phyloP scores from a whole-genome alignment of 1,140 invertebrate genomes.

The Drusus annulatus region DNA sequence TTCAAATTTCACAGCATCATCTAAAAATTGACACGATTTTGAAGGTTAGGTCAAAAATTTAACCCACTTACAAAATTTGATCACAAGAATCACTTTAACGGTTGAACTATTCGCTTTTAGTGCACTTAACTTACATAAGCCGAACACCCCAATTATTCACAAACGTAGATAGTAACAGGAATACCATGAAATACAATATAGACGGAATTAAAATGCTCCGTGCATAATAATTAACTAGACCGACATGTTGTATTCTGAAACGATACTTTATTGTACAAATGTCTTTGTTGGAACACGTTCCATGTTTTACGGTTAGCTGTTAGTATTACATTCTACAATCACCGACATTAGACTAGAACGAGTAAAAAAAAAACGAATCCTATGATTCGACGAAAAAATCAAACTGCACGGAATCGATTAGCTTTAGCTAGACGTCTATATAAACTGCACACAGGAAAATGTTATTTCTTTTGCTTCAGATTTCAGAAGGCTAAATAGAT shows the following conservation, averaged over 20 bases:
- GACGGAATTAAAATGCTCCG: constrained; percentile 12
- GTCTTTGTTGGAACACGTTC: constrained; percentile 25
- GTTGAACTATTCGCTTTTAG: constrained; percentile 22
- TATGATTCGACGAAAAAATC: not conserved
- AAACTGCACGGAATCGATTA: not conserved
- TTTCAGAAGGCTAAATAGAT: no score
- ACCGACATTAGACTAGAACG: no score
- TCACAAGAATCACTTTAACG: constrained; percentile 13
- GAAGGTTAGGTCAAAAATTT: constrained; percentile 37
- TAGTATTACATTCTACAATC: constrained; percentile 6
- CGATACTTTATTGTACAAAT: constrained; percentile 3
- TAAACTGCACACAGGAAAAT: not conserved
- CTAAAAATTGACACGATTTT: constrained; percentile 11
- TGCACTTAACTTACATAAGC: constrained; percentile 34
- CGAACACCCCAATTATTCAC: not conserved
- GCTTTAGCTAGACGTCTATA: not conserved
- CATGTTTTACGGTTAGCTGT: constrained; percentile 39
- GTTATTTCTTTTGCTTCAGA: not conserved
- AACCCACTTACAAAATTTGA: constrained; percentile 12
- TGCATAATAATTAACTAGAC: constrained; percentile 17
- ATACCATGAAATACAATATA: constrained; percentile 2
- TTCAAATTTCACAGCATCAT: not conserved
- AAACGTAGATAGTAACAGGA: constrained; percentile 11
- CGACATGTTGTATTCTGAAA: constrained; percentile 40
- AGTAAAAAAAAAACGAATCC: constrained; percentile 7